phyloP scores from a whole-genome alignment of 2,888 invertebrate species.

The Eupithecia subumbrata region DNA sequence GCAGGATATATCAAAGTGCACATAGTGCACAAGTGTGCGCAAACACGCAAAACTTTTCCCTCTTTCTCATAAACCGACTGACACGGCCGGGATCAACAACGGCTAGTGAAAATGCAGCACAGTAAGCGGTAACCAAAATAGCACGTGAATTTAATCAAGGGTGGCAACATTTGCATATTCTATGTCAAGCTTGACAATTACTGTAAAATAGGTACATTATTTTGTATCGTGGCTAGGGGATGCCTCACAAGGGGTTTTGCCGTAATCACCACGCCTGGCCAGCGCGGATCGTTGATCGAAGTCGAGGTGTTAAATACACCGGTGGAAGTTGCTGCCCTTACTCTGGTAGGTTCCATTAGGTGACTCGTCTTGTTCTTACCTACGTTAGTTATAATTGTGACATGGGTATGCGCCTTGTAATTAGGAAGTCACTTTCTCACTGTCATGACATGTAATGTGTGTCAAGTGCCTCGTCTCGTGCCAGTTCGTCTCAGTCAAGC shows the following conservation, averaged over 20 bases:
- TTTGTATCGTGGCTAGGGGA: too few species aligned
- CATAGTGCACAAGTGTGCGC: neutral
- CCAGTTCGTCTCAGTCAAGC: constrained; percentile 40
- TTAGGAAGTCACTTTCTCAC: neutral
- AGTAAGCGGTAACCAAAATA: too few species aligned
- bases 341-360: neutral
- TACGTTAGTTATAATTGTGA: neutral
- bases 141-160: too few species aligned
- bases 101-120: too few species aligned
- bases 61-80: neutral
- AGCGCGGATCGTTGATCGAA: too few species aligned
- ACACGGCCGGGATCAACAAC: too few species aligned
- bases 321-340: neutral
- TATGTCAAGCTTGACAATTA: too few species aligned
- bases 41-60: too few species aligned
- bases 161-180: too few species aligned
- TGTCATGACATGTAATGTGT: neutral
- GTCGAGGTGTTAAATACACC: neutral
- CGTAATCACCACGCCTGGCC: too few species aligned
- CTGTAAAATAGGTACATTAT: too few species aligned
- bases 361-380: neutral
- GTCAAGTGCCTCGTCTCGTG: constrained; percentile 1
- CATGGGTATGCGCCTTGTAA: neutral
- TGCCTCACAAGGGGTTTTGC: too few species aligned
- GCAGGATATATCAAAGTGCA: neutral